Base-by-base conservation (phyloP, 2,797 vertebrate genomes). In the Cheirogaleus major region DNA sequence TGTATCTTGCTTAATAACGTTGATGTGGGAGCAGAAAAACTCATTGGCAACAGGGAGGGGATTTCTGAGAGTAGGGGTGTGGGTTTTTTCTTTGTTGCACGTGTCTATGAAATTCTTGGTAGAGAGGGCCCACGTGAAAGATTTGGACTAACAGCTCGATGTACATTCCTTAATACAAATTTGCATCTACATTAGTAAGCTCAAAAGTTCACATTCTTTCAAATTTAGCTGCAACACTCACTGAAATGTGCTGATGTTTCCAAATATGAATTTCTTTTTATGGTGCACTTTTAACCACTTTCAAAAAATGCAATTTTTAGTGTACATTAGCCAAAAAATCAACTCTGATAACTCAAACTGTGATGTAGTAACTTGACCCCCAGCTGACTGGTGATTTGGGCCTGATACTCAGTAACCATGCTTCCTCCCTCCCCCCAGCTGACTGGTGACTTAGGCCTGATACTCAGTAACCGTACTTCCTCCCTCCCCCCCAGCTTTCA, bases 241-340 rank as follows among this genome's bases (percentile, higher is more conserved):
- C 25, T 13, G 83, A 80, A 75, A 96, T 55, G 70, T 90, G 96
- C 84, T 81, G 91, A 96, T 70, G 87, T 45, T 85, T 92, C 91
- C 73, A 72, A 63, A 93, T 50, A 79, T 0, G 73, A 95, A 15
- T 95, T 95, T 67, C 80, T 85, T 96, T 91, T 82, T 79, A 50
- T 0, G 20, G 76, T 12, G 18, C 63, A 57, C 76, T 90, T 82
- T 78, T n/a, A 70, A 27, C 82, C n/a, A 55, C 80, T 91, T 87
- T 20, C 35, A 9, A 45, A 12, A 92, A 70, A 76, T 18, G 45
- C 5, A 38, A 57, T 22, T 90, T 92, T 84, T 27, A 23, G 84
- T 13, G 4, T 50, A 18, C 48, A 38, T 35, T 85, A 65, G 89
- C 72, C 72, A 52, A 88, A 69, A 65, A 18, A 72, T 59, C 81